Conservation (phyloP, 1,140 invertebrate genomes). For the Bombus turneri region DNA sequence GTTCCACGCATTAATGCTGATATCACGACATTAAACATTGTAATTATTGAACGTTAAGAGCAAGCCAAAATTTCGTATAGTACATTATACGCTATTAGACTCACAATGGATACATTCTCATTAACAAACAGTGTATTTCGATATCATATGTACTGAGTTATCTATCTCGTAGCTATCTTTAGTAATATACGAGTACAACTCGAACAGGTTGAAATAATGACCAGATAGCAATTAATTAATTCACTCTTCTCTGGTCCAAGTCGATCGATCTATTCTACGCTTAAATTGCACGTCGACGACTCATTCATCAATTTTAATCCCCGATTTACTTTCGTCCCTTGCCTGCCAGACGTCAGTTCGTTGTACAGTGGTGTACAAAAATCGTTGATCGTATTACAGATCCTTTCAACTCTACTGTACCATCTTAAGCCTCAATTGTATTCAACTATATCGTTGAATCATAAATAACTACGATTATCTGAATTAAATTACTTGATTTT, state of each 20-base stretch:
- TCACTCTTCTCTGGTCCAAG: neutral
- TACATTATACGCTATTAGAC: neutral
- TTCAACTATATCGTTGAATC: neutral
- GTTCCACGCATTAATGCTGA: neutral
- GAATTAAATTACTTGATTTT: neutral
- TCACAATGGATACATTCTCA: neutral
- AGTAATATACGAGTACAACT: neutral
- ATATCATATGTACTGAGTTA: neutral
- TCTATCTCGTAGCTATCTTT: neutral
- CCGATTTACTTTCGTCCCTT: neutral
- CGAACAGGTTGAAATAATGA: neutral
- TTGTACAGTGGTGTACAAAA: neutral
- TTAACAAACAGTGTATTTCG: neutral
- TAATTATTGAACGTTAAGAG: neutral
- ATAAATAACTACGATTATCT: neutral
- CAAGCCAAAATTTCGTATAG: neutral
- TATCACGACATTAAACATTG: neutral
- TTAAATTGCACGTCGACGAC: neutral
- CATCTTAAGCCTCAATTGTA: too few relatives aligned
- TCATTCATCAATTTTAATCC: constrained; percentile 31
- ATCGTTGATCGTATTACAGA: neutral
- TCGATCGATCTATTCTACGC: neutral
- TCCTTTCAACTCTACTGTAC: neutral
- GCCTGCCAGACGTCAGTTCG: too few relatives aligned
- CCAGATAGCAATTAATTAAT: constrained; percentile 8